A percentile compares a stretch with the other conserved stretches of the same genome.
Conservation (phyloP, 2,797 vertebrate species). For the Neosilurus hyrtlii region DNA sequence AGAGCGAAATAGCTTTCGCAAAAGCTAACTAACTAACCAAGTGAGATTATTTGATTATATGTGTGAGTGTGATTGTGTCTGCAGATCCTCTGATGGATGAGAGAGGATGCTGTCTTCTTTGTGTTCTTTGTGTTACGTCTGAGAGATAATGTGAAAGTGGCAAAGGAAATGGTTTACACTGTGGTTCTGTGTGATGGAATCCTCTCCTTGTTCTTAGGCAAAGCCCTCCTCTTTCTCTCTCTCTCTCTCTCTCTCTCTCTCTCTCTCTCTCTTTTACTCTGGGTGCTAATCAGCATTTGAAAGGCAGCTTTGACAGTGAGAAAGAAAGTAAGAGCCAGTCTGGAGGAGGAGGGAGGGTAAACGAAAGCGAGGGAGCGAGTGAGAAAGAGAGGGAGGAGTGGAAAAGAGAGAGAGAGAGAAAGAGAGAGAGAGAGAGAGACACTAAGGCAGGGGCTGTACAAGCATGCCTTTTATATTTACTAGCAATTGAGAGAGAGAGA, state of each 20-base stretch:
- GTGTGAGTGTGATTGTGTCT: constrained; percentile 37
- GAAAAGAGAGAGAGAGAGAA: constrained; percentile 50
- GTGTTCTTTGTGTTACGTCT: constrained; percentile 43
- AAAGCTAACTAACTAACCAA: constrained; percentile 67
- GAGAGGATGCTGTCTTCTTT: constrained; percentile 47
- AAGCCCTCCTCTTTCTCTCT: constrained; percentile 44
- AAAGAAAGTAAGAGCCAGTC: constrained; percentile 70
- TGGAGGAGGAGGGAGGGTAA: constrained; percentile 56
- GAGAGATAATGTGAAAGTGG: constrained; percentile 49
- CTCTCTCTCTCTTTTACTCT: constrained; percentile 66
- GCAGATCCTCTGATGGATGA: constrained; percentile 38
- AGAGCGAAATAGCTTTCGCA: constrained; percentile 56
- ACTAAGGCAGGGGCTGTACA: constrained; percentile 75
- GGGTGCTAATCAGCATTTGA: constrained; percentile 84
- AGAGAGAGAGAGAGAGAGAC: constrained; percentile 63
- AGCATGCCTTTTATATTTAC: constrained; percentile 85
- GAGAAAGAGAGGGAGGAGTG: constrained; percentile 56
- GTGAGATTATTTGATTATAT: constrained; percentile 74
- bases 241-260: constrained; percentile 39
- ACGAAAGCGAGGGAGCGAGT: constrained; percentile 61
- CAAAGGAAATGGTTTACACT: constrained; percentile 65
- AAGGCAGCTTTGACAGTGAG: constrained; percentile 81
- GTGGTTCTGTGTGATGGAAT: constrained; percentile 73
- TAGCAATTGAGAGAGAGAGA: constrained; percentile 66
- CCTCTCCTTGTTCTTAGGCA: constrained; percentile 69